Base-by-base conservation (phyloP, 2,888 invertebrate genomes). In the Pinctada fucata region DNA sequence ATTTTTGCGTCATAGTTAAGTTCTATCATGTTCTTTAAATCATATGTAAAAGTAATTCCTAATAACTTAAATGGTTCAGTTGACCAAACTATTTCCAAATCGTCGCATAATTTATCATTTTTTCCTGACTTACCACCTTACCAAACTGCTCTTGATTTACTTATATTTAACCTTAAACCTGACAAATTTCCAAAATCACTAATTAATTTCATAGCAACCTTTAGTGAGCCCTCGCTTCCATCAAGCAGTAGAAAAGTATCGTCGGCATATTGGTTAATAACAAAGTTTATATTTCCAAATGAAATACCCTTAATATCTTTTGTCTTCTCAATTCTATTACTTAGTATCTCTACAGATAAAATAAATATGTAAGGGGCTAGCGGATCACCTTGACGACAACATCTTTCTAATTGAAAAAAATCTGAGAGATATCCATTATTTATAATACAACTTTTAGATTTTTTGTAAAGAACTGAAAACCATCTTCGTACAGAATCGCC, bases 281-380 rank as follows among this genome's bases (percentile, higher is more conserved):
- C 2, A 49, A 8, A 49, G 50, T 72, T 16, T 10, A 64, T 48
- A 5, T 47, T 45, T 8, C 10, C 8, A 50, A 67, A 50, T 16
- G 8, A 45, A 52, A 65, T 67, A 10, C 77, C 65, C 50, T 16
- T 65, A 3, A 77, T 65, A n/a, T 64, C 6, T 49, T 65, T 65
- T 3, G 50, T 66, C 2, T 49, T 51, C 50, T 49, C 65, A 5
- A 77, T 47, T 13, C 48, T 64, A 47, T 52, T 63, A 3, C 66
- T 51, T 64, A 66, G 50, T 2, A 66, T 63, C 50, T 77, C 72
- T 1, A 51, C 72, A 13, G 48, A 70, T 13, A 72, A 45, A n/a
- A 77, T 72, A 49, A 72, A 77, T 16, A 77, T 45, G 49, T 72
- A 72, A 3, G 72, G 72, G 3, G 72, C 64, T 49, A 77, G 50